phyloP scores from a whole-genome alignment of 2,113 vertebrate species.

The Rana temporaria region DNA sequence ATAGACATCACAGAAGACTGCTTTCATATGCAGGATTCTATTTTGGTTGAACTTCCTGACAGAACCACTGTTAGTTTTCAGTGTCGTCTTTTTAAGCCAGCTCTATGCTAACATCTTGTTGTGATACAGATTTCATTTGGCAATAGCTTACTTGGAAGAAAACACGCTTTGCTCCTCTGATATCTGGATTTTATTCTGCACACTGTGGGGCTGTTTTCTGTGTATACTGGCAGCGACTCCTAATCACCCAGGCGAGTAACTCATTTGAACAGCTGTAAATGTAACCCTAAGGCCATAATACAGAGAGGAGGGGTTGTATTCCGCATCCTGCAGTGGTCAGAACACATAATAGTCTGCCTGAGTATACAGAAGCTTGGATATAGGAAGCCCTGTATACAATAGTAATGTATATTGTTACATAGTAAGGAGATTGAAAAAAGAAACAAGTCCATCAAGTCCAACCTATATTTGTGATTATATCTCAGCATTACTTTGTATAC shows the following conservation, averaged over 20 bases:
- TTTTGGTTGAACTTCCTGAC: conserved; percentile 13
- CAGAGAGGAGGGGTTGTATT: conserved; percentile 30
- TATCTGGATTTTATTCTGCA: conserved; percentile 29
- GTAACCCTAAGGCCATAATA: conserved; percentile 24
- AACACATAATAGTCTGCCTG: neutral
- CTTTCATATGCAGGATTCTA: neutral
- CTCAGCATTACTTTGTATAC: too few relatives aligned
- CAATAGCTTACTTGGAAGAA: conserved; percentile 1
- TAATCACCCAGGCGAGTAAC: conserved; percentile 19
- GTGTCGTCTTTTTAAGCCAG: conserved; percentile 10
- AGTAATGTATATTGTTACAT: too few relatives aligned
- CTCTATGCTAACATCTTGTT: conserved; percentile 13
- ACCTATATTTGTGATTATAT: too few relatives aligned
- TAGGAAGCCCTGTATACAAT: too few relatives aligned
- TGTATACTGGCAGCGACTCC: conserved; percentile 31
- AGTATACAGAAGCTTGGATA: neutral
- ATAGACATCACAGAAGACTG: too few relatives aligned
- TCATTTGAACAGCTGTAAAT: conserved; percentile 51
- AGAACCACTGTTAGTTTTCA: conserved; percentile 2
- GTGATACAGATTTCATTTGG: conserved; percentile 25
- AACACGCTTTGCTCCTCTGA: neutral
- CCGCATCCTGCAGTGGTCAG: neutral
- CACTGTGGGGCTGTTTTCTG: conserved; percentile 37
- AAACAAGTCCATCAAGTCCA: too few relatives aligned
- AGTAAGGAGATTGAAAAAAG: too few relatives aligned